These are phyloP conservation scores for Arvicanthis niloticus DNA, from an alignment of 2,113 vertebrate species.

Conservation along the genomic window DNA sequence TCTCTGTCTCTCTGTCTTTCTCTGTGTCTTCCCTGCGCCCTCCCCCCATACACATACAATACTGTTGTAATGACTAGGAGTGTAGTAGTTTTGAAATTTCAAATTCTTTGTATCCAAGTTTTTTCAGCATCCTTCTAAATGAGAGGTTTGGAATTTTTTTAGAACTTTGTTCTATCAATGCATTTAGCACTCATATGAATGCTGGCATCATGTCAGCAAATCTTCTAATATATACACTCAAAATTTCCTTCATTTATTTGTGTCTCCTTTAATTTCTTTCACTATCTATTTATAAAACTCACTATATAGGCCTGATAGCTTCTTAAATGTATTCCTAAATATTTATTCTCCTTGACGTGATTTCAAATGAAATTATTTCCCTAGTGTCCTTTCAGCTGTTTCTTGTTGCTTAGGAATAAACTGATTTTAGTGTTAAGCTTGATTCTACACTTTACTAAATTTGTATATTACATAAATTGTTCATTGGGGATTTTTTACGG, in stretches of 20 bases:
- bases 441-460: not conserved
- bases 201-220: not conserved
- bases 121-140: not conserved
- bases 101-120: not conserved
- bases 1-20: not conserved
- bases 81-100: not conserved
- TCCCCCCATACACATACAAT: not conserved
- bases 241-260: not conserved
- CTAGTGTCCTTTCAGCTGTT: not conserved
- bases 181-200: not conserved
- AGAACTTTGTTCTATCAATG: not conserved
- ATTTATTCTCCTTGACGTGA: not conserved
- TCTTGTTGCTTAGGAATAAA: not conserved
- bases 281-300: not conserved
- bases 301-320: not conserved
- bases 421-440: not conserved
- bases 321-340: not conserved
- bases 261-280: not conserved
- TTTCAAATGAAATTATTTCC: not conserved
- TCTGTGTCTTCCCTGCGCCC: too few species aligned
- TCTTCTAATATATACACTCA: not conserved
- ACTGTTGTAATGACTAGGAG: not conserved
- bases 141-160: not conserved
- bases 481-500: not conserved
- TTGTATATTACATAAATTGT: constrained; percentile 4